A percentile compares a stretch with the other conserved stretches of the same genome.
Conservation (phyloP, 2,797 vertebrate genomes). For the Alfaro cultratus region DNA sequence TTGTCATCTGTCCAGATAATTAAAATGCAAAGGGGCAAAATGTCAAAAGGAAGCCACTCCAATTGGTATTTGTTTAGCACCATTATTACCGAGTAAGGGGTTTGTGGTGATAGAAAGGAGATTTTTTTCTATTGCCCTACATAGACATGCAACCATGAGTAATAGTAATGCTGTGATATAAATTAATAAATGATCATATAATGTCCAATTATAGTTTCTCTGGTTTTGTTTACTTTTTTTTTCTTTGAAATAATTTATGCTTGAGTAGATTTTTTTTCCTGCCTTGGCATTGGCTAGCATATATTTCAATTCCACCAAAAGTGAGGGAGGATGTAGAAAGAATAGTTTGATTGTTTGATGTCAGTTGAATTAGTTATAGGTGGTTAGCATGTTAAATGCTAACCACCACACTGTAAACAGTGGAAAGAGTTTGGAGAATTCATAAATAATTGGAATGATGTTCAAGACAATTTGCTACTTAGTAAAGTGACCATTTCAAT, state of each 20-base stretch:
- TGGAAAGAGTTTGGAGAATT: background rate
- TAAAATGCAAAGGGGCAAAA: conserved; percentile 13
- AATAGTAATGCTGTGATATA: background rate
- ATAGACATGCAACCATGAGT: background rate
- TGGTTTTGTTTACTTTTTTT: background rate
- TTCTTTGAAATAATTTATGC: background rate
- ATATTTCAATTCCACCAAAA: background rate
- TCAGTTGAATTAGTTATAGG: background rate
- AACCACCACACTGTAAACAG: background rate
- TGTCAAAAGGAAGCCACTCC: conserved; percentile 7
- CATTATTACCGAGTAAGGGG: background rate
- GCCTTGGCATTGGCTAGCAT: background rate
- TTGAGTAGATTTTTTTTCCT: background rate
- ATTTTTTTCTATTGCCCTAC: background rate
- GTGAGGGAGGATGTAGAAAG: background rate
- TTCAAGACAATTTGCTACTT: background rate
- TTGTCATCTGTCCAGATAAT: background rate
- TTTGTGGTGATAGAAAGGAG: background rate
- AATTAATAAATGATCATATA: background rate
- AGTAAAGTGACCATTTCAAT: background rate
- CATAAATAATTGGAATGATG: background rate
- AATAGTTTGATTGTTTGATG: background rate
- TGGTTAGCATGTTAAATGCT: background rate
- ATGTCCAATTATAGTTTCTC: background rate
- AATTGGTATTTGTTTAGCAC: background rate